A percentile compares a stretch with the other conserved stretches of the same genome.
Evolutionary conservation across 2,113 vertebrate genomes (phyloP).

Genomic region (Tichodroma muraria): DNA sequence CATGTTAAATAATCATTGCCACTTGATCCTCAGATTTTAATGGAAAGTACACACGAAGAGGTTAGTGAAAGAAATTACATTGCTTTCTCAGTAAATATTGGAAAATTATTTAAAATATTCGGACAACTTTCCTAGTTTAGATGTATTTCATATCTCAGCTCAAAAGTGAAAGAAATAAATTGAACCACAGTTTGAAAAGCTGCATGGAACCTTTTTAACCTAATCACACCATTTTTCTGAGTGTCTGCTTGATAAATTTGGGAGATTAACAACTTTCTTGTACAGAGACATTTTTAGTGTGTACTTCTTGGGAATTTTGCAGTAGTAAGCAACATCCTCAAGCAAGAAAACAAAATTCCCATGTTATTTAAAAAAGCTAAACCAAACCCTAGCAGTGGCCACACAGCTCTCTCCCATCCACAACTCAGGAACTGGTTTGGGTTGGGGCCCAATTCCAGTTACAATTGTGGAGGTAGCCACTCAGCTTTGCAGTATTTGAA

Average conservation of each 20-base stretch:
- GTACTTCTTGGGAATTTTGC: not conserved
- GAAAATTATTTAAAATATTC: not conserved
- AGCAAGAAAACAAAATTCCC: not conserved
- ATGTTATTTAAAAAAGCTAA: not conserved
- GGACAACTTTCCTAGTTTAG: not conserved
- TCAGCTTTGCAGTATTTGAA: not conserved
- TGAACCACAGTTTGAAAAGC: not conserved
- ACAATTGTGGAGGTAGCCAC: not conserved
- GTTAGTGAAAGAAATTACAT: not conserved
- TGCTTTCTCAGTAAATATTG: not conserved
- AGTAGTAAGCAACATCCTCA: not conserved
- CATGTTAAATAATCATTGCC: not conserved
- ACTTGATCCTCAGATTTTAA: not conserved
- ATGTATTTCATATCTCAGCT: not conserved
- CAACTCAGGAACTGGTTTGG: not conserved
- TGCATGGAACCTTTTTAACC: not conserved
- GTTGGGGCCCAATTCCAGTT: not conserved
- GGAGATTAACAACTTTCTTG: not conserved
- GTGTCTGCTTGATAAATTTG: not conserved
- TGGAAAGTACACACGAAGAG: not conserved
- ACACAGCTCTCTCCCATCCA: not conserved
- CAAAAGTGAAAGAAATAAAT: not conserved
- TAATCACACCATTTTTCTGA: not conserved
- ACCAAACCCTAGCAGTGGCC: not conserved
- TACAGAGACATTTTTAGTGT: not conserved